Percentiles rank a stretch among this genome's conserved stretches.
These are phyloP conservation scores for Tanytarsus gracilentus DNA, from an alignment of 2,888 invertebrate species.

Conservation along the genomic window DNA sequence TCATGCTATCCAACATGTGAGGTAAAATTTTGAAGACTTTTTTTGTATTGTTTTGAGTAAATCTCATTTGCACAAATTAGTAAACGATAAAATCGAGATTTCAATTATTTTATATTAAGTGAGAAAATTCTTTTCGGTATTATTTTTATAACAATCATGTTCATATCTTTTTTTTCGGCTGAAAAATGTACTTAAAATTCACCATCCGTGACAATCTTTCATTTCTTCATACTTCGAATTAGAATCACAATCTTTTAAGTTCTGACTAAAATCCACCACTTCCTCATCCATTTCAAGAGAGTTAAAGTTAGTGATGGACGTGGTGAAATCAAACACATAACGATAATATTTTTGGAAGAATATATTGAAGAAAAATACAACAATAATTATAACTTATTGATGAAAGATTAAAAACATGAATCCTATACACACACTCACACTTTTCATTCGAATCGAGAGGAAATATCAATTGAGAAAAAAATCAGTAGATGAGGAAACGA, in stretches of 20 bases:
- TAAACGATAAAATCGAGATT: no score
- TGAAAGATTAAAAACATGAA: neutral
- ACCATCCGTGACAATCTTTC: conserved; percentile 27
- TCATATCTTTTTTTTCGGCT: neutral
- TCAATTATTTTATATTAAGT: neutral
- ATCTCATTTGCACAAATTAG: neutral
- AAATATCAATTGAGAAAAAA: conserved; percentile 3
- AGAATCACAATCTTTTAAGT: neutral
- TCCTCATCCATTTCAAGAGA: neutral
- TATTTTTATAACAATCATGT: no score
- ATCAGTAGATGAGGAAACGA: neutral
- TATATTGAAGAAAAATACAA: conserved; percentile 22
- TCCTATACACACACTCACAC: neutral
- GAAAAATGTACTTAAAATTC: conserved; percentile 17
- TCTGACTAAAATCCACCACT: neutral
- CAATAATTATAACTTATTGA: conserved; percentile 22
- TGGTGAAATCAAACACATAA: neutral
- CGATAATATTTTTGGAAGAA: conserved; percentile 28
- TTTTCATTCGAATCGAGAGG: neutral
- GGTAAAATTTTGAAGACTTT: no score
- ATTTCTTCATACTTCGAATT: conserved; percentile 5
- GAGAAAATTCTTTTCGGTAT: neutral
- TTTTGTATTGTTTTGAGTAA: neutral
- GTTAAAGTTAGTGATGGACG: neutral
- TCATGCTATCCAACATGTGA: no score